Evolutionary conservation across 2,113 vertebrate species (phyloP), one percentile per base, ranked within the genome.

Genomic region (Silurus asotus): DNA sequence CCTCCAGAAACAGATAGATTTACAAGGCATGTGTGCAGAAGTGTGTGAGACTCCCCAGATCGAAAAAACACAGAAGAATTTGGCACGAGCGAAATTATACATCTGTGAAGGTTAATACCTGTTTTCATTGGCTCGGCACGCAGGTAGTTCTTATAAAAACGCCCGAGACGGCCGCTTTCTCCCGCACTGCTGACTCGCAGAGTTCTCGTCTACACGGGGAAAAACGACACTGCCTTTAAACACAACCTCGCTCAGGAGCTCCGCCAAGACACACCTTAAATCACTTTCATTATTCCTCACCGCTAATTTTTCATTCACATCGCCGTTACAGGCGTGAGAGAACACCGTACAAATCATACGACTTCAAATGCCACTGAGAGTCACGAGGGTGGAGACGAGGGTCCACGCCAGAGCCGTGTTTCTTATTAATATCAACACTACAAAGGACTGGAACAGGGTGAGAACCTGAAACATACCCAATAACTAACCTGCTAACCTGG

Each of bases 101-200:
- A 93, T 93, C 90, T 91, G 92, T 81, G 81, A 88, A 89, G 91
- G 87, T 90, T 89, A 89, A 92, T 90, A 91, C 89, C 88, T 93
- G 92, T 93, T 95, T 93, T 92, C 84, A 86, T 93, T 95, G 94
- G 94, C 93, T 82, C 65, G 45, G 70, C 62, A 58, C 82, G 65
- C 89, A 91, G 91, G 84, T 93, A 90, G 91, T 87, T 76, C 92
- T 92, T 90, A 88, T 37, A 37, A 37, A 91, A 90, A 88, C 86
- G 87, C 90, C 84, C 88, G 88, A 88, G 87, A 83, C 89, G 86
- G 89, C 88, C 87, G 85, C 28, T 58, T 89, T 61, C 90, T 92
- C 89, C 81, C 69, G 86, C 88, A 72, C 88, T 90, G 92, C 92
- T 91, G 91, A 92, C 92, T 90, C 14, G 81, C 23, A 65, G 80